Percentiles rank a stretch among this genome's conserved stretches.
These are phyloP conservation scores for Erynnis tages DNA, from an alignment of 2,888 invertebrate species.

Conservation along the genomic window DNA sequence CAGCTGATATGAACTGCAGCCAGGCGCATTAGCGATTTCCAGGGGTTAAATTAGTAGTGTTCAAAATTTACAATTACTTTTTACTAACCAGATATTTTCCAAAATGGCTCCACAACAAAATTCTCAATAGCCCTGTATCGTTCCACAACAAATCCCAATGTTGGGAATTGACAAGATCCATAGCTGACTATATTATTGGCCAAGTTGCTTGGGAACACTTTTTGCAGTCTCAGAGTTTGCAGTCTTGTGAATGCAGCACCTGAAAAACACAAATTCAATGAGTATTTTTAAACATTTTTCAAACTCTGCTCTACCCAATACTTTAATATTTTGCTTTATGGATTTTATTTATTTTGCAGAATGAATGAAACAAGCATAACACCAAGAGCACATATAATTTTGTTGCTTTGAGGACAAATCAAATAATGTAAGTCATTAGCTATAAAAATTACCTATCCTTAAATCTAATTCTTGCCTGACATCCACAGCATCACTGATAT, in stretches of 20 bases:
- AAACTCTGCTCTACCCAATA: background rate
- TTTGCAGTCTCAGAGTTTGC: slow-evolving; percentile 94
- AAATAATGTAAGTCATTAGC: background rate
- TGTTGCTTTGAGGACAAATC: too few relatives aligned
- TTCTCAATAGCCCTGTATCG: slow-evolving; percentile 94
- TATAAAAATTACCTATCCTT: slow-evolving; percentile 86
- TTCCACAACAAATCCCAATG: slow-evolving; percentile 99
- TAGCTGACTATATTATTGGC: slow-evolving; percentile 95
- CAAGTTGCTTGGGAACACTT: slow-evolving; percentile 87
- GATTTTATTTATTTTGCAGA: too few relatives aligned
- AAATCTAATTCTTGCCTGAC: slow-evolving; percentile 95
- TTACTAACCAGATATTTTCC: slow-evolving; percentile 93
- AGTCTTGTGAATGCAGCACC: slow-evolving; percentile 99
- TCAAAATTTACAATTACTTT: background rate
- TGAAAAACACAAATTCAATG: slow-evolving; percentile 43
- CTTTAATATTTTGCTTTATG: background rate
- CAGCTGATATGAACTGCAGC: too few relatives aligned
- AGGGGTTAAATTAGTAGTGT: too few relatives aligned
- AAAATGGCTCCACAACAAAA: slow-evolving; percentile 96
- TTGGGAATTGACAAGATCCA: slow-evolving; percentile 99
- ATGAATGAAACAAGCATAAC: too few relatives aligned
- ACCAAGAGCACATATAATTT: too few relatives aligned
- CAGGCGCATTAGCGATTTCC: too few relatives aligned
- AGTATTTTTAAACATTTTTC: background rate
- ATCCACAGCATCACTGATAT: slow-evolving; percentile 95